A percentile compares a stretch with the other conserved stretches of the same genome.
phyloP scores from a whole-genome alignment of 1,140 invertebrate genomes.

The Ridgeia piscesae region DNA sequence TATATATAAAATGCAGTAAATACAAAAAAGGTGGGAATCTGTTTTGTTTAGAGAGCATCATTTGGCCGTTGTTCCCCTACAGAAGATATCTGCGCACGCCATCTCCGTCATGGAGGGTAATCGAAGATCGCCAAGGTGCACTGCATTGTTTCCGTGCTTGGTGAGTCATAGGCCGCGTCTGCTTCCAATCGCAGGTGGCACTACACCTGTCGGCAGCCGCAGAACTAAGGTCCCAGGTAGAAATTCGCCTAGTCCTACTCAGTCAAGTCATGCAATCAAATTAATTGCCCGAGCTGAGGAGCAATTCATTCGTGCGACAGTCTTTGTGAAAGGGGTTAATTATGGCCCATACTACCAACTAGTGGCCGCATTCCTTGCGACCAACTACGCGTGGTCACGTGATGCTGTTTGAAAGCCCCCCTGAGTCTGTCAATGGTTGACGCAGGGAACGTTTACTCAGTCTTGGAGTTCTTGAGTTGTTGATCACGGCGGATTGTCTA shows the following conservation, averaged over 20 bases:
- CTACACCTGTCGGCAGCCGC: neutral
- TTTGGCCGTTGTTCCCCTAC: no score
- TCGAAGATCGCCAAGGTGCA: neutral
- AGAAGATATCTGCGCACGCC: neutral
- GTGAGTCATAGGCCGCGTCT: neutral
- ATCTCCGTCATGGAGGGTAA: neutral
- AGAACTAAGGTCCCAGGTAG: neutral
- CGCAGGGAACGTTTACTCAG: neutral
- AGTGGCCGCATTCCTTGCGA: neutral
- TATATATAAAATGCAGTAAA: no score
- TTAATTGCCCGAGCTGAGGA: neutral
- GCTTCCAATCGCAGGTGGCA: neutral
- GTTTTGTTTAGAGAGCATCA: no score
- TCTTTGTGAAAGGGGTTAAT: neutral
- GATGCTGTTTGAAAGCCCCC: neutral
- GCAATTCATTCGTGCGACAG: neutral
- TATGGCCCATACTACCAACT: neutral
- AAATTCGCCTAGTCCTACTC: neutral
- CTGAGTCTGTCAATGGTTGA: neutral
- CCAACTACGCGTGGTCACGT: neutral
- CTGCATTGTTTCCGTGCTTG: neutral
- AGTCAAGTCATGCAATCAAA: neutral
- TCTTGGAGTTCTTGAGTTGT: neutral
- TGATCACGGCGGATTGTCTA: neutral
- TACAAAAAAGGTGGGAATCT: no score